Conservation (phyloP, 2,113 vertebrate species). For the Serilophus lunatus region DNA sequence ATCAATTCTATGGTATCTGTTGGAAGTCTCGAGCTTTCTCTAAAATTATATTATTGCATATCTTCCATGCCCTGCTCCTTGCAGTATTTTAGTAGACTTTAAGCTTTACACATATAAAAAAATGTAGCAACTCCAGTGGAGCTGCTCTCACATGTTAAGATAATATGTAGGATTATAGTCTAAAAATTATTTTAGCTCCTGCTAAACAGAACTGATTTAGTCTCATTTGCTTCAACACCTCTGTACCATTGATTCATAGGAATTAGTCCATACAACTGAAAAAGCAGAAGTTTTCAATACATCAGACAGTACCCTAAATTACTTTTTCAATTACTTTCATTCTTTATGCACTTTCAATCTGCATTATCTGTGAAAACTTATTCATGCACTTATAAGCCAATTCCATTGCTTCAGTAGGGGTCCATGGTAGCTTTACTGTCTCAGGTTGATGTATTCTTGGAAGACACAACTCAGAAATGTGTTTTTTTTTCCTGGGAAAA, state of each 20-base stretch:
- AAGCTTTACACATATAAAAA: neutral
- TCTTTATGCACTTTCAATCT: neutral
- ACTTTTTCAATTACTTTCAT: neutral
- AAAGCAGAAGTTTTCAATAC: neutral
- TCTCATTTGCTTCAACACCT: neutral
- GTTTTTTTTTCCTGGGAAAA: neutral
- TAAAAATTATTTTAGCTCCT: neutral
- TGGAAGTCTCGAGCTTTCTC: neutral
- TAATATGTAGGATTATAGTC: neutral
- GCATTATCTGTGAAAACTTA: neutral
- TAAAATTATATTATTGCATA: neutral
- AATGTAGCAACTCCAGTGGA: neutral
- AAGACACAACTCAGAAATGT: rapidly evolving
- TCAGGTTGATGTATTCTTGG: neutral
- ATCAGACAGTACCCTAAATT: neutral
- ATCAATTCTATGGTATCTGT: neutral
- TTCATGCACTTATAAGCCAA: neutral
- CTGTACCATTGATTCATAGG: neutral
- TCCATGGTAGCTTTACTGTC: neutral
- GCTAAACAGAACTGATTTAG: neutral
- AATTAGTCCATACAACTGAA: neutral
- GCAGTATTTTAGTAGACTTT: neutral
- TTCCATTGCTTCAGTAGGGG: neutral
- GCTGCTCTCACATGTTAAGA: neutral
- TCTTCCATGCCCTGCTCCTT: neutral